Evolutionary conservation across 2,888 invertebrate species (phyloP).

Genomic region (Pachliopta kotzebuea): DNA sequence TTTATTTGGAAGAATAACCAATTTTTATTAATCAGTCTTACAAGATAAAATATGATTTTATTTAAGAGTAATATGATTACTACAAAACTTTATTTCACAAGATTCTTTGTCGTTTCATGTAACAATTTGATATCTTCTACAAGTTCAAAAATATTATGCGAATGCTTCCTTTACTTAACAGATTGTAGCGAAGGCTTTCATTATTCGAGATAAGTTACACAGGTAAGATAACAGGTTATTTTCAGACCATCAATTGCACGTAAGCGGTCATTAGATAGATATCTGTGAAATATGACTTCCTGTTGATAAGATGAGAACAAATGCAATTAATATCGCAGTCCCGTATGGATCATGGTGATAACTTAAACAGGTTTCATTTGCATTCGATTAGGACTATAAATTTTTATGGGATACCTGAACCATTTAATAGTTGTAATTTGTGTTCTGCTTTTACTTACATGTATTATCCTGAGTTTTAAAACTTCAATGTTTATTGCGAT

Average conservation of each 20-base stretch:
- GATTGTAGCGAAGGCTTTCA: constrained; percentile 15
- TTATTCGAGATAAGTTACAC: constrained; percentile 26
- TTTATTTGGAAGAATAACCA: too few species aligned
- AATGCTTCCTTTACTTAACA: constrained; percentile 4
- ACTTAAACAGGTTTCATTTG: constrained; percentile 17
- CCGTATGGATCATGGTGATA: constrained; percentile 21
- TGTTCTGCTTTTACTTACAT: too few species aligned
- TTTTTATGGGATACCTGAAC: background rate
- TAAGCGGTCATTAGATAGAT: constrained; percentile 35
- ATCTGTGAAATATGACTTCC: constrained; percentile 38
- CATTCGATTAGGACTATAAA: constrained; percentile 1
- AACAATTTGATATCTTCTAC: too few species aligned
- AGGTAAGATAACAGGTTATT: constrained; percentile 28
- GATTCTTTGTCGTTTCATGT: too few species aligned
- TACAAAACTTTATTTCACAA: too few species aligned
- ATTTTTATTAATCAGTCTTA: too few species aligned
- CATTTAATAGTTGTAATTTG: constrained; percentile 3
- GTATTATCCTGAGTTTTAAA: too few species aligned
- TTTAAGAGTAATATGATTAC: too few species aligned
- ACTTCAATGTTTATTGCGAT: too few species aligned
- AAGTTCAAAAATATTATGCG: constrained; percentile 4
- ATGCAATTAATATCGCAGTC: constrained; percentile 32
- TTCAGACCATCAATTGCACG: constrained; percentile 31
- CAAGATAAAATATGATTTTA: too few species aligned
- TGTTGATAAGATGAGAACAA: constrained; percentile 28